phyloP scores from a whole-genome alignment of 92 coral and sea anemone genomes.

The Desmophyllum pertusum region DNA sequence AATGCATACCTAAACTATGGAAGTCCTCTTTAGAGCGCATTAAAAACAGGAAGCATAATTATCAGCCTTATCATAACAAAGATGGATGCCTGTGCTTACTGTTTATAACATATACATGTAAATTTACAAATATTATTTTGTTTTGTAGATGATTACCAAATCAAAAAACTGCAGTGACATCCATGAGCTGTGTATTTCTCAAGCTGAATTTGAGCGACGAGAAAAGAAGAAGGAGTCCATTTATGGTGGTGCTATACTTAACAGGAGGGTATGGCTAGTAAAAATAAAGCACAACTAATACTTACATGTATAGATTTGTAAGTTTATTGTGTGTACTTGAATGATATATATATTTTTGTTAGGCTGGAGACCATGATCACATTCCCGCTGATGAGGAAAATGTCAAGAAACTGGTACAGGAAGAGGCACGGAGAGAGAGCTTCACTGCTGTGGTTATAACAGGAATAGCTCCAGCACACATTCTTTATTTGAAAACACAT shows the following conservation, averaged over 20 bases:
- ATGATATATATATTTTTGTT: neutral
- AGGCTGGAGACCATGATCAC: conserved; percentile 91
- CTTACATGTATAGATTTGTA: no score
- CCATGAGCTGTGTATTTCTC: conserved; percentile 93
- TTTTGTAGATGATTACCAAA: conserved; percentile 89
- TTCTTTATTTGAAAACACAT: conserved; percentile 81
- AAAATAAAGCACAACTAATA: neutral
- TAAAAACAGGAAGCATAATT: no score
- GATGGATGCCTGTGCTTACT: no score
- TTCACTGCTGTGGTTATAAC: conserved; percentile 92
- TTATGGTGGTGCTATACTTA: conserved; percentile 91
- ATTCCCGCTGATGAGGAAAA: conserved; percentile 86
- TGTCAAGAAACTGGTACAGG: conserved; percentile 75
- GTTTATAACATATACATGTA: no score
- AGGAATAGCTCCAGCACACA: conserved; percentile 77
- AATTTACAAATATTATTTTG: no score
- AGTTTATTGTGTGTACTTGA: no score
- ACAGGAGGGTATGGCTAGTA: conserved; percentile 82
- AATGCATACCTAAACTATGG: no score
- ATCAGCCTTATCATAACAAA: no score
- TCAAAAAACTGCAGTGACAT: conserved; percentile 91
- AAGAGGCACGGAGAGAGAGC: conserved; percentile 68
- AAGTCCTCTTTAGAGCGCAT: no score
- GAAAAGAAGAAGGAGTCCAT: conserved; percentile 90
- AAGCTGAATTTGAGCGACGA: conserved; percentile 95